Base-by-base conservation (phyloP, 64 coral and sea anemone genomes). In the Montipora cactus region DNA sequence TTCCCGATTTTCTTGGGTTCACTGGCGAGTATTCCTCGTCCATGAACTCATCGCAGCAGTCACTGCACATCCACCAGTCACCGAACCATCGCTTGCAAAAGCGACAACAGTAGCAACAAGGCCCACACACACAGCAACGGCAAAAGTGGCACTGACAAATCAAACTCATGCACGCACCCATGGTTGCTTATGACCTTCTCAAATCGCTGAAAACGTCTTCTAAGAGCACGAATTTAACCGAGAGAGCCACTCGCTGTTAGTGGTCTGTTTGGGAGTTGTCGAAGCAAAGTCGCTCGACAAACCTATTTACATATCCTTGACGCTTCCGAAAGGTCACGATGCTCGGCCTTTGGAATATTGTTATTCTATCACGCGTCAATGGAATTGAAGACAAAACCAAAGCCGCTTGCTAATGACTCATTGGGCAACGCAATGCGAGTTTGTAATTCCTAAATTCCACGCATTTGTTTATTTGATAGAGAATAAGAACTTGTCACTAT, bases 11-110 rank as follows among this genome's bases (percentile, higher is more conserved):
- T 61, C 59, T 98, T 11, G 64, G 75, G 55, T 92, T 87, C 16
- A 91, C 74, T 14, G 87, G 85, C 37, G 77, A 88, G 7, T 93
- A 77, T 59, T 98, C 93, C 12, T 98, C 96, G 5, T 96, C 95
- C 8, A 88, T 73, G 28, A 90, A 89, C 18, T 98, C 96, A 67
- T 98, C 96, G 13, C 96, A 98, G 22, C 96, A 98, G 47, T 98
- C 96, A 20, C 96, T 95, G 16, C 96, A 98, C 96, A 98, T 98
- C 93, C 96, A 98, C 96, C 96, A 98, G 18, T 98, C 96, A 8
- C 96, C 96, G 10, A 94, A 98, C 79, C 84, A 98, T 8, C 88
- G 85, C 20, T 93, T 69, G 64, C 96, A 98, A 37, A 89, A 98
- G 12, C 67, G 67, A 95, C 96, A 98, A 84, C 96, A 98, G 12